These are phyloP conservation scores for Pterostichus niger DNA, from an alignment of 2,888 invertebrate genomes.

Conservation along the genomic window DNA sequence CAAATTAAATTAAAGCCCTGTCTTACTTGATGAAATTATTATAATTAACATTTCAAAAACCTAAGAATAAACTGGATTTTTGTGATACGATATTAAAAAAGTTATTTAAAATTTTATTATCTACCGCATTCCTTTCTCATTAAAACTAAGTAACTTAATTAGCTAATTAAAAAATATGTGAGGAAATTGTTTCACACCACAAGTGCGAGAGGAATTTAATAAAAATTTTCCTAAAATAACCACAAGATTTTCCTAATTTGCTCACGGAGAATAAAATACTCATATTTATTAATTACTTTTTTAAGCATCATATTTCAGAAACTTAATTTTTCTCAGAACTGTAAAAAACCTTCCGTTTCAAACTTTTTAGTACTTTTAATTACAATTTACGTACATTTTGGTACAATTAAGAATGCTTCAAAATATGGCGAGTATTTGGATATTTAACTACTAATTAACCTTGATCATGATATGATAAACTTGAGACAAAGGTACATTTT, in stretches of 20 bases:
- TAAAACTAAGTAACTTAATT: conserved; percentile 44
- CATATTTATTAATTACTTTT: conserved; percentile 14
- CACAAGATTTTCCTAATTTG: conserved; percentile 6
- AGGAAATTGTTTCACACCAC: conserved; percentile 33
- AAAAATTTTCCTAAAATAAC: conserved; percentile 28
- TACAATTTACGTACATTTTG: neutral
- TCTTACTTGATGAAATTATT: conserved; percentile 27
- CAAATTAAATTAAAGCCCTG: conserved; percentile 33
- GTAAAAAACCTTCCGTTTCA: neutral
- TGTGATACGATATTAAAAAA: conserved; percentile 52
- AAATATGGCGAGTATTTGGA: no score
- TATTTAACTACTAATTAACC: no score
- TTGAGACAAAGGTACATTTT: no score
- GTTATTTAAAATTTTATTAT: conserved; percentile 47
- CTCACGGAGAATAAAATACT: neutral
- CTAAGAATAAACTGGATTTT: conserved; percentile 16
- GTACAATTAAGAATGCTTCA: no score
- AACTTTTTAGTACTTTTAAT: conserved; percentile 15
- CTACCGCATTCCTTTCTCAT: conserved; percentile 47
- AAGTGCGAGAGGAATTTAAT: conserved; percentile 1
- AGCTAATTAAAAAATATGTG: conserved; percentile 51
- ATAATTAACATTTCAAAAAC: conserved; percentile 35
- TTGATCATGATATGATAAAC: no score
- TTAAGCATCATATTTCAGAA: conserved; percentile 20
- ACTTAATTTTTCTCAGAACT: neutral